Base-by-base conservation (phyloP, 1,140 invertebrate species). In the Epicauta chinensis region DNA sequence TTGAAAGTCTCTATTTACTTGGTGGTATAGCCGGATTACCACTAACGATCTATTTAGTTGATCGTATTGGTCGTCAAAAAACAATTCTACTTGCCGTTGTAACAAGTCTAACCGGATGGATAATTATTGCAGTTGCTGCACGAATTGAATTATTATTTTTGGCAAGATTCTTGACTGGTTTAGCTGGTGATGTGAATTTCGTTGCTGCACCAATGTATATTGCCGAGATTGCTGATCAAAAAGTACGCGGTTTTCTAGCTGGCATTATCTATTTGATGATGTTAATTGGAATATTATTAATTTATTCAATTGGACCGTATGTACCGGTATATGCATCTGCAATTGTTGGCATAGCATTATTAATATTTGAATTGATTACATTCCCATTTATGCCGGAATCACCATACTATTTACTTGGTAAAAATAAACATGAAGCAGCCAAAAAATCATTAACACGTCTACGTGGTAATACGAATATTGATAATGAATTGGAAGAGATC, bases 21-120 rank as follows among this genome's bases (percentile, higher is more conserved):
- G 81, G 83, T 0, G 82, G 78, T 1, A 73, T 83, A 31, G 61
- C 73, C 1, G 80, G 81, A 5, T 79, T 82, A 0, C 70, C 80
- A 1, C 73, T 79, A 7, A 75, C 73, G 38, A 58, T 74, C 15
- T 65, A 49, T 42, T 52, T 78, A 6, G 75, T 85, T 1, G 82
- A 87, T 59, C 77, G 72, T 59, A 58, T 81, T 29, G 86, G 86
- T 1, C 67, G 86, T 2, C 85, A 82, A 62, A 64, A 64, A 15
- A 75, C 80, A 0, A 75, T 84, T 10, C 64, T 83, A 6, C 44
- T 78, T 2, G 70, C 80, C 0, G 69, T 77, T 0, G 30, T 75
- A 1, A 81, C 81, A 0, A 86, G 81, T 59, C 48, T 82, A 0
- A 1, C 78, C 2, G 81, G 82, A 3, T 88, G 83, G 82, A 16